Evolutionary conservation across 2,113 vertebrate species (phyloP).

Genomic region (Upupa epops): DNA sequence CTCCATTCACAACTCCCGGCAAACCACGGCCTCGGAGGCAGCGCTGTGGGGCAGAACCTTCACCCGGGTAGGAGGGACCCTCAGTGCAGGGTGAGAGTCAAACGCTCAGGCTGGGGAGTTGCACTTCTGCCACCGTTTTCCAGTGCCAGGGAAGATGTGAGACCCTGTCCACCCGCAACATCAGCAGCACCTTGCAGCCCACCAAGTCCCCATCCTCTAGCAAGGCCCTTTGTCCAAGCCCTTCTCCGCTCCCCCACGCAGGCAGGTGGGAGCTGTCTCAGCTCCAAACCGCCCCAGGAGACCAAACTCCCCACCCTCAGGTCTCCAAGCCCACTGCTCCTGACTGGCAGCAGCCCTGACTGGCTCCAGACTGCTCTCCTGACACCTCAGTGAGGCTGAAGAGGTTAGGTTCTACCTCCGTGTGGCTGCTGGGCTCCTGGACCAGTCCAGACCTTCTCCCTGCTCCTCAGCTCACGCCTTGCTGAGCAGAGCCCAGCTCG

Average conservation of each 20-base stretch:
- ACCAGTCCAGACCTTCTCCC: background rate
- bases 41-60: background rate
- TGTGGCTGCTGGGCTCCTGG: background rate
- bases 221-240: background rate
- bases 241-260: background rate
- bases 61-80: background rate
- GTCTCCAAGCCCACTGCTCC: background rate
- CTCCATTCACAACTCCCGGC: background rate
- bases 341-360: accelerated
- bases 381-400: background rate
- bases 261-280: background rate
- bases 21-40: background rate
- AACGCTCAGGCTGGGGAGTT: background rate
- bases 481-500: background rate
- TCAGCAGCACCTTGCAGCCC: background rate
- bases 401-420: background rate
- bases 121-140: background rate
- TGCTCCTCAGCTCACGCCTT: accelerated
- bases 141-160: accelerated
- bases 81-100: background rate
- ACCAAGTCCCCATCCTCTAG: background rate
- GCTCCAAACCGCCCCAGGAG: background rate
- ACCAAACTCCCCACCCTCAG: background rate
- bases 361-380: background rate
- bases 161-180: accelerated